Evolutionary conservation across 1,140 invertebrate genomes (phyloP).

Genomic region (Zaprionus lachaisei): DNA sequence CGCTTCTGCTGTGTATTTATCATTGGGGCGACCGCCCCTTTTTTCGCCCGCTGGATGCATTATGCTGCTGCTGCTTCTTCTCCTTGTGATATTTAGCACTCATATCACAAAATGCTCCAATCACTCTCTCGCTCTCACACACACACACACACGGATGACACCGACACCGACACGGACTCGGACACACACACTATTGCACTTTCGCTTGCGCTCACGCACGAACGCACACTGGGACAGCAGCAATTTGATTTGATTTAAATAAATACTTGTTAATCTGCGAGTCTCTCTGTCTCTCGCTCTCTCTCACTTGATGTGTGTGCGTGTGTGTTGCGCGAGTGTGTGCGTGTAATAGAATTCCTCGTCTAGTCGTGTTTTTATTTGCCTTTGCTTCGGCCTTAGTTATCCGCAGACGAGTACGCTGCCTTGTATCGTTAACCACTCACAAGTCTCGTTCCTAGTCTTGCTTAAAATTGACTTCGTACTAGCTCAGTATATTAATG

Average conservation of each 20-base stretch:
- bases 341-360: conserved; percentile 25
- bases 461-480: conserved; percentile 7
- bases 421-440: conserved; percentile 17
- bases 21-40: conserved; percentile 84
- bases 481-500: conserved; percentile 36
- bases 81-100: conserved; percentile 77
- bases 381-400: conserved; percentile 38
- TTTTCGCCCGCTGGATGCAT: conserved; percentile 84
- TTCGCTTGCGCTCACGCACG: conserved; percentile 24
- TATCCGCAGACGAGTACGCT: conserved; percentile 52
- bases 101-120: conserved; percentile 78
- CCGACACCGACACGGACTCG: conserved; percentile 9
- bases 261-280: conserved; percentile 28
- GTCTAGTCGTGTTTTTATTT: conserved; percentile 9
- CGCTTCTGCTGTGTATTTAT: conserved; percentile 83
- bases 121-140: conserved; percentile 16
- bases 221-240: conserved; percentile 25
- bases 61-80: conserved; percentile 68
- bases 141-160: conserved; percentile 20
- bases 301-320: conserved; percentile 17
- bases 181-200: conserved; percentile 7
- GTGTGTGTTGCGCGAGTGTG: conserved; percentile 28
- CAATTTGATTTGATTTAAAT: conserved; percentile 58
- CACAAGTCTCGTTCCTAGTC: conserved; percentile 6
- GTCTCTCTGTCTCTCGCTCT: background rate